These are phyloP conservation scores for Benthosema pterotum DNA, from an alignment of 2,797 vertebrate species.

Conservation along the genomic window DNA sequence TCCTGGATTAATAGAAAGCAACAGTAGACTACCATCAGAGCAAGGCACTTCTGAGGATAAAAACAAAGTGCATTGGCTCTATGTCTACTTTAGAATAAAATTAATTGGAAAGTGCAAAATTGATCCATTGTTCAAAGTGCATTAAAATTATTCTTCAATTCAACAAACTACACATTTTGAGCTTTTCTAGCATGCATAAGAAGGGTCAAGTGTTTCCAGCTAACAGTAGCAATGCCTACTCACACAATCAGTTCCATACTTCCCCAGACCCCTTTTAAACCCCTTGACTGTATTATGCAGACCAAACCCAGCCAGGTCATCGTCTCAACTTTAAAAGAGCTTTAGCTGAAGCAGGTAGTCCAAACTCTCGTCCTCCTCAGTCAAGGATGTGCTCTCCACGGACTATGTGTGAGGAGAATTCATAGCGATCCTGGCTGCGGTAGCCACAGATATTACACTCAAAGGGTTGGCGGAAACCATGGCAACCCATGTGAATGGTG, in stretches of 20 bases:
- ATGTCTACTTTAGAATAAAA: slow-evolving; percentile 49
- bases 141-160: slow-evolving; percentile 26
- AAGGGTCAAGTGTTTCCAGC: slow-evolving; percentile 17
- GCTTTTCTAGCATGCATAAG: slow-evolving; percentile 22
- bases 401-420: slow-evolving; percentile 97
- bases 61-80: slow-evolving; percentile 66
- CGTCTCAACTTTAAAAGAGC: slow-evolving; percentile 58
- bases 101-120: slow-evolving; percentile 65
- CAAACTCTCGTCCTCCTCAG: slow-evolving; percentile 57
- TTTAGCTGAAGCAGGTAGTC: slow-evolving; percentile 35
- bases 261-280: slow-evolving; percentile 23
- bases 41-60: slow-evolving; percentile 81
- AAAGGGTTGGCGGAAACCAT: slow-evolving; percentile 96
- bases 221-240: slow-evolving; percentile 40
- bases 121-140: slow-evolving; percentile 49
- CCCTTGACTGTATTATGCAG: slow-evolving; percentile 62
- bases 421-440: slow-evolving; percentile 97
- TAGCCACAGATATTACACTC: slow-evolving; percentile 98
- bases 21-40: slow-evolving; percentile 58
- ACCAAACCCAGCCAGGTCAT: slow-evolving; percentile 78
- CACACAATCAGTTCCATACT: slow-evolving; percentile 45
- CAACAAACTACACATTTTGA: slow-evolving; percentile 24
- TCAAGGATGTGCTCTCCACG: slow-evolving; percentile 92
- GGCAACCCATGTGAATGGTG: slow-evolving; percentile 99
- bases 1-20: slow-evolving; percentile 50